A percentile compares a stretch with the other conserved stretches of the same genome.
These are phyloP conservation scores for Enoplosus armatus DNA, from an alignment of 2,797 vertebrate species.

Conservation along the genomic window DNA sequence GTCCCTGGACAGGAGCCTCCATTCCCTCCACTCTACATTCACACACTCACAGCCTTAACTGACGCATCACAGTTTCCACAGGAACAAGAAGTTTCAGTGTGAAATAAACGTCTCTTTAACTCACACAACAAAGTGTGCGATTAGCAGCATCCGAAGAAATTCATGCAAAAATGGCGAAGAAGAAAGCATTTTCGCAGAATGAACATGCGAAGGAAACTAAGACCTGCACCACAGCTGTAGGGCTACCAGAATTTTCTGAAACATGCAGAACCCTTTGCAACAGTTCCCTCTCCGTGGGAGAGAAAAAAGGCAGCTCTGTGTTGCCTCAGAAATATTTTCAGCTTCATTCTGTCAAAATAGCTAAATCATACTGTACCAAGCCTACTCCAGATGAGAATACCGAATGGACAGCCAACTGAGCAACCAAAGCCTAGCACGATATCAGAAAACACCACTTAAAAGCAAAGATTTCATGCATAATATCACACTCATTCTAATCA, in stretches of 20 bases:
- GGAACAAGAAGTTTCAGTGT: conserved; percentile 65
- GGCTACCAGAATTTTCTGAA: conserved; percentile 51
- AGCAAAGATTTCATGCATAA: conserved; percentile 5
- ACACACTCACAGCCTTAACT: conserved; percentile 60
- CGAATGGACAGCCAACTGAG: conserved; percentile 31
- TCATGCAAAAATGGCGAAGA: conserved; percentile 25
- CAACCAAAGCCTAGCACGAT: conserved; percentile 12
- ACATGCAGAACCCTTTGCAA: conserved; percentile 51
- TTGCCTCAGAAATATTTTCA: conserved; percentile 56
- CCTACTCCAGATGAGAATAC: conserved; percentile 39
- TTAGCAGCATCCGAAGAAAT: conserved; percentile 28
- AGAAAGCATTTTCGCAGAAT: conserved; percentile 20
- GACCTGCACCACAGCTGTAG: conserved; percentile 38
- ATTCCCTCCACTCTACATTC: conserved; percentile 64
- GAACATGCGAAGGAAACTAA: conserved; percentile 40
- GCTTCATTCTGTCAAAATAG: conserved; percentile 61
- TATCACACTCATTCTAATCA: conserved; percentile 9
- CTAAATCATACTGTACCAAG: conserved; percentile 44
- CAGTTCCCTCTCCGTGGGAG: conserved; percentile 39
- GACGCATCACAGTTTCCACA: conserved; percentile 62
- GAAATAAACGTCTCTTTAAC: conserved; percentile 42
- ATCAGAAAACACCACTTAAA: conserved; percentile 21
- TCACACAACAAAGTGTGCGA: conserved; percentile 1
- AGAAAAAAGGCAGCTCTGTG: conserved; percentile 62
- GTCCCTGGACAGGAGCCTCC: conserved; percentile 74